These are phyloP conservation scores for Tipula vernalis DNA, from an alignment of 2,888 invertebrate genomes.

Conservation along the genomic window DNA sequence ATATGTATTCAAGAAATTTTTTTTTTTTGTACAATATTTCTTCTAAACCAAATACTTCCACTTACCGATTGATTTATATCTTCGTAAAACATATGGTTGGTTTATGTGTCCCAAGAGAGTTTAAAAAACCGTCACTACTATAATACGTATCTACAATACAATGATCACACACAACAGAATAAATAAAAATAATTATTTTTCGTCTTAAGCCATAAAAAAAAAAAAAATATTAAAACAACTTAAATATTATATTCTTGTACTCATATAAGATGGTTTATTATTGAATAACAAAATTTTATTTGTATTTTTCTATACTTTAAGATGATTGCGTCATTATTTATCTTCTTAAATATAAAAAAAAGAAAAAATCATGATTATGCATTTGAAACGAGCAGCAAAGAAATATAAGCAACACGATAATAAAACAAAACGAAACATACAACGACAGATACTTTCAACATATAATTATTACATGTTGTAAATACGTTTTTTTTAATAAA, in stretches of 20 bases:
- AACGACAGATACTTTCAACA: not conserved
- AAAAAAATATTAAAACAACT: not conserved
- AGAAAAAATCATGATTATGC: not conserved
- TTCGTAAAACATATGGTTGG: not conserved
- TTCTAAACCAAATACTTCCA: not conserved
- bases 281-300: not conserved
- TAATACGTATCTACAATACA: not conserved
- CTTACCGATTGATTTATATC: not conserved
- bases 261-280: not conserved
- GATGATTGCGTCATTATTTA: conserved; percentile 4
- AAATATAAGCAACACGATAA: not conserved
- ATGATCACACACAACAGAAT: not conserved
- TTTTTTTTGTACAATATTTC: not conserved
- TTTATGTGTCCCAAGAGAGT: not conserved
- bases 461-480: not conserved
- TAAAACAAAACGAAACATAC: not conserved
- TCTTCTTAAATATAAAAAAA: not conserved
- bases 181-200: not conserved
- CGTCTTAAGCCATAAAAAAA: not conserved
- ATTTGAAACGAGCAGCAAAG: not conserved
- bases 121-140: not conserved
- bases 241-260: not conserved
- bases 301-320: not conserved
- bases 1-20: not conserved
- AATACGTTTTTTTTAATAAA: not conserved